Base-by-base conservation (phyloP, 2,797 vertebrate species). In the Percopsis omiscomaycus region DNA sequence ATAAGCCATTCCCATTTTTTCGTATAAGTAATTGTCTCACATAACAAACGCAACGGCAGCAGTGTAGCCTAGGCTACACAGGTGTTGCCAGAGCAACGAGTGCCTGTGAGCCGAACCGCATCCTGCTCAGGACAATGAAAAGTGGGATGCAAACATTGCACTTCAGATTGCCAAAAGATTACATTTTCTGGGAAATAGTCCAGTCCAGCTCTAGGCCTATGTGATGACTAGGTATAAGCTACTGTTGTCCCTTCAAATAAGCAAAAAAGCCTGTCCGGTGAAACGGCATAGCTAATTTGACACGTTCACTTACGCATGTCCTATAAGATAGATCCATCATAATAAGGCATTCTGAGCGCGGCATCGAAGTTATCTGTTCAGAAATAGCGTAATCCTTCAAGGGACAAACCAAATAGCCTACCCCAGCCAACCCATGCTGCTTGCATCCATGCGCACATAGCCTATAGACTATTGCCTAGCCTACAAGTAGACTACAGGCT, bases 51-150 rank as follows among this genome's bases (percentile, higher is more conserved):
- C 80, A 69, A 77, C 84, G 84, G 80, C 79, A 64, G 70, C 74
- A 63, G 69, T 73, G 74, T 55, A 77, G 81, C 77, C 79, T 80
- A 84, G 86, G 78, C 83, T 78, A 75, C 86, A 88, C 90, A 91
- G 90, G 89, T 92, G 90, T 91, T 92, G 92, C 91, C 91, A 92
- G 86, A 90, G 92, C 92, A 93, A 93, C 92, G 89, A 66, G 87
- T 83, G 82, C 81, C 85, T 86, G 79, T 71, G 73, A 86, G 79
- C 75, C 78, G 85, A 90, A 82, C 87, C 84, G 88, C 90, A 86
- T 90, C 90, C 89, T 72, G 76, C 78, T 73, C 90, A 91, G 90
- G 90, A 92, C 92, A 92, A 92, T 88, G 85, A 88, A 65, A 83
- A 84, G 89, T 79, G 73, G 48, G 64, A 60, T 68, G 73, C 73